A percentile compares a stretch with the other conserved stretches of the same genome.
Conservation (phyloP, 2,888 invertebrate genomes). For the Pachydiplax longipennis region DNA sequence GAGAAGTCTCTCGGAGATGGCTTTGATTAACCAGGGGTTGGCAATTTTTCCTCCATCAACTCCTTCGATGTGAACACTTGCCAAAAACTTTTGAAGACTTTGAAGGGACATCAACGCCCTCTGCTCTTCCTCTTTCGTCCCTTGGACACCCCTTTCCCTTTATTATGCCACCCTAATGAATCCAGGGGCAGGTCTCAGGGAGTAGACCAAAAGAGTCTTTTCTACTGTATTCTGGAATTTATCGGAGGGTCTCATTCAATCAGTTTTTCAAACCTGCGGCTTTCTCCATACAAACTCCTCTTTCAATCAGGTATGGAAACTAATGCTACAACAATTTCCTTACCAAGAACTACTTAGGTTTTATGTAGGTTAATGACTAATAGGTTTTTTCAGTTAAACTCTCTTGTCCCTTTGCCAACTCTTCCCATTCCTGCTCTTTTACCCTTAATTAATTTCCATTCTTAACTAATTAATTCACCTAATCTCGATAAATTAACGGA, state of each 20-base stretch:
- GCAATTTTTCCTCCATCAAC: neutral
- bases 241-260: neutral
- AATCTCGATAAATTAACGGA: no score
- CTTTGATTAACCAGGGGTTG: constrained; percentile 13
- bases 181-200: neutral
- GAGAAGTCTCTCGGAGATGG: neutral
- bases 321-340: no score
- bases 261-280: no score
- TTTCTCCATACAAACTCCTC: neutral
- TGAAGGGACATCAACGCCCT: neutral
- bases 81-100: constrained; percentile 5
- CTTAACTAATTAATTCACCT: no score
- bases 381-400: no score
- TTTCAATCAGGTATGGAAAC: no score
- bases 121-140: neutral
- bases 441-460: no score
- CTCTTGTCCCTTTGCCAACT: no score
- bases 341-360: no score
- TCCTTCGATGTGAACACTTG: neutral
- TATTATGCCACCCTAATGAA: constrained; percentile 9
- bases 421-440: no score
- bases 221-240: neutral
- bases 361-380: no score
- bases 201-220: constrained; percentile 1
- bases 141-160: neutral